A percentile compares a stretch with the other conserved stretches of the same genome.
These are phyloP conservation scores for Vannuccia rotundouncinata DNA, from an alignment of 2,888 invertebrate species.

Conservation along the genomic window DNA sequence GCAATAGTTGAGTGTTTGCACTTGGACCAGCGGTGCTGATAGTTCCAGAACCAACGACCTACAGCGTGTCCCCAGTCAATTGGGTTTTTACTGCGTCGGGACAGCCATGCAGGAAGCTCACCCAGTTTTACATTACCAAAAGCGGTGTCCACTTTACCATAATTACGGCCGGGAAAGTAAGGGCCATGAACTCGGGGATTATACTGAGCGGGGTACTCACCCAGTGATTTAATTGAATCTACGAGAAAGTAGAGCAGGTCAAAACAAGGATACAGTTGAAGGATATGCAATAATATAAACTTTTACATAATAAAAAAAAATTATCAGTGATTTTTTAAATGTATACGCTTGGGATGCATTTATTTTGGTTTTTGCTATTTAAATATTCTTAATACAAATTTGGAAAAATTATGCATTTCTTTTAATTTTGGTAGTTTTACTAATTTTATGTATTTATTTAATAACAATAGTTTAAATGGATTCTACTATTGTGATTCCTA, in stretches of 20 bases:
- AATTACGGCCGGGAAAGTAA: constrained; percentile 30
- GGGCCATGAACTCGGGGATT: constrained; percentile 29
- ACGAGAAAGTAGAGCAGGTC: not conserved
- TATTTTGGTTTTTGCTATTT: no score
- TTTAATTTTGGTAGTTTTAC: no score
- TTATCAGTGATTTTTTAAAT: no score
- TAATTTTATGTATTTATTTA: no score
- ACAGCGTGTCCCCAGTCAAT: not conserved
- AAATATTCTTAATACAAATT: no score
- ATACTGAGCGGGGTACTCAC: constrained; percentile 4
- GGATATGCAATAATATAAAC: not conserved
- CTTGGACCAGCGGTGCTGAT: not conserved
- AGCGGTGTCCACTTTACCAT: constrained; percentile 31
- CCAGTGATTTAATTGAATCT: not conserved
- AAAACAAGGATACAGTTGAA: no score
- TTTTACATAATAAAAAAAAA: not conserved
- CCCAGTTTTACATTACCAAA: constrained; percentile 24
- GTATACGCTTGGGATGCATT: no score
- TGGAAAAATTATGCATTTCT: no score
- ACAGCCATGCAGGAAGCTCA: constrained; percentile 28
- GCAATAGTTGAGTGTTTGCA: not conserved
- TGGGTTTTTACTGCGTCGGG: not conserved
- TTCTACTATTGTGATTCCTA: no score
- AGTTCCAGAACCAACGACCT: constrained; percentile 18
- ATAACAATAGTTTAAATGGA: no score